phyloP scores from a whole-genome alignment of 1,140 invertebrate genomes.

The Penaeus indicus region DNA sequence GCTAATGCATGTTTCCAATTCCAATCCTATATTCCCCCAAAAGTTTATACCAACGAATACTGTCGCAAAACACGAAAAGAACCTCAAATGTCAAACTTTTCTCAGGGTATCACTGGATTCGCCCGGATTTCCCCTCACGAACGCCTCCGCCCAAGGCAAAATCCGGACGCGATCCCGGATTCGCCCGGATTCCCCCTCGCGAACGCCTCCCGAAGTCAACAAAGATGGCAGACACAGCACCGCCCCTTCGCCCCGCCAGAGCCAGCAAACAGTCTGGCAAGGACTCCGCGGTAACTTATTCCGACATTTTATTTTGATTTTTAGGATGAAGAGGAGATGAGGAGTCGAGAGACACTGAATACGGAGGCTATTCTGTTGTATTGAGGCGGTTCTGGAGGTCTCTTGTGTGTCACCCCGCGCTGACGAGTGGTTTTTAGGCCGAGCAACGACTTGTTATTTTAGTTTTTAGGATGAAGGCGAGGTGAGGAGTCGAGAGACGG shows the following conservation, averaged over 20 bases:
- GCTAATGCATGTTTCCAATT: no score
- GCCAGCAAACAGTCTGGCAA: constrained; percentile 51
- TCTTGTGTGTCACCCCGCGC: no score
- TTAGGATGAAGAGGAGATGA: background rate
- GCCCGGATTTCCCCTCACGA: no score
- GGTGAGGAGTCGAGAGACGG: background rate
- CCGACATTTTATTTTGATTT: background rate
- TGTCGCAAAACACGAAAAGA: no score
- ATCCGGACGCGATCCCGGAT: background rate
- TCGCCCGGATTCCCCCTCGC: background rate
- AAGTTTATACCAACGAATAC: no score
- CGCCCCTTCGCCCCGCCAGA: constrained; percentile 51
- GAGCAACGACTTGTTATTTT: background rate
- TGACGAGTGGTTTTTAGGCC: no score
- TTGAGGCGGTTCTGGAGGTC: no score
- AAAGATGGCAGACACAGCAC: constrained; percentile 57
- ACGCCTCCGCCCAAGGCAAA: background rate
- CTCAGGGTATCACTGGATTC: no score
- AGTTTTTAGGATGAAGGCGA: background rate
- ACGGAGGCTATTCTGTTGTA: no score
- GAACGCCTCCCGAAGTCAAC: constrained; percentile 3
- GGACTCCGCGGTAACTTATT: constrained; percentile 37
- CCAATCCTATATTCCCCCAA: no score
- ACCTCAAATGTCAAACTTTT: no score
- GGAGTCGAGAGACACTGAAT: background rate